phyloP scores from a whole-genome alignment of 2,888 invertebrate species.

The Siphonodentalium dalli region DNA sequence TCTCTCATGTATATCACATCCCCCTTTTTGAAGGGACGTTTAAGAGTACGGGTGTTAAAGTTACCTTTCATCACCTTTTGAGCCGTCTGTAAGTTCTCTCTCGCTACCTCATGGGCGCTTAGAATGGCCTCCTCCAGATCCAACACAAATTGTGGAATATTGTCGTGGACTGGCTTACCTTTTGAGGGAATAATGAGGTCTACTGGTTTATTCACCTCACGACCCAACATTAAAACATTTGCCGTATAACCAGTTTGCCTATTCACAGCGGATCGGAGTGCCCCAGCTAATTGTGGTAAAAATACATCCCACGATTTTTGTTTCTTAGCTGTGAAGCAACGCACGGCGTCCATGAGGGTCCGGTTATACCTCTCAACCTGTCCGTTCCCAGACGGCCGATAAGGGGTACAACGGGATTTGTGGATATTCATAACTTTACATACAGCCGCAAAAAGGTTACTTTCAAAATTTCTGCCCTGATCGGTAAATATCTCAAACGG shows the following conservation, averaged over 20 bases:
- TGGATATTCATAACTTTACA: slow-evolving; percentile 9
- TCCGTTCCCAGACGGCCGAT: slow-evolving; percentile 12
- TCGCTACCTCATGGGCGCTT: not conserved
- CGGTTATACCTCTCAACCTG: slow-evolving; percentile 11
- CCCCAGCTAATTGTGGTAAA: slow-evolving; percentile 13
- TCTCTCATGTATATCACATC: not conserved
- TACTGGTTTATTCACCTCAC: slow-evolving; percentile 7
- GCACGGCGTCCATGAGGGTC: slow-evolving; percentile 9
- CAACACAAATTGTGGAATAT: not conserved
- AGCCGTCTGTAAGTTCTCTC: not conserved
- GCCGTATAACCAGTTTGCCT: slow-evolving; percentile 12
- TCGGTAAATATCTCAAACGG: slow-evolving; percentile 9
- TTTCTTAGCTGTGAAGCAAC: slow-evolving; percentile 8
- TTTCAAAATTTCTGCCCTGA: slow-evolving; percentile 17
- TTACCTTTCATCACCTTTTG: not conserved
- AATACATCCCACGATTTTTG: slow-evolving; percentile 11
- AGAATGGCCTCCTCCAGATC: not conserved
- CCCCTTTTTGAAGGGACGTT: not conserved
- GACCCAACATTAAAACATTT: slow-evolving; percentile 7
- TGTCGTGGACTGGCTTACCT: too few relatives aligned
- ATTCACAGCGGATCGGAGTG: slow-evolving; percentile 11
- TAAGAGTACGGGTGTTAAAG: not conserved
- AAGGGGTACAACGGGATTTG: slow-evolving; percentile 12
- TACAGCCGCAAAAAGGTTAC: slow-evolving; percentile 4
- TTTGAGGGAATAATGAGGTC: too few relatives aligned